These are phyloP conservation scores for Darevskia nairensis DNA, from an alignment of 2,797 vertebrate species.

Conservation along the genomic window DNA sequence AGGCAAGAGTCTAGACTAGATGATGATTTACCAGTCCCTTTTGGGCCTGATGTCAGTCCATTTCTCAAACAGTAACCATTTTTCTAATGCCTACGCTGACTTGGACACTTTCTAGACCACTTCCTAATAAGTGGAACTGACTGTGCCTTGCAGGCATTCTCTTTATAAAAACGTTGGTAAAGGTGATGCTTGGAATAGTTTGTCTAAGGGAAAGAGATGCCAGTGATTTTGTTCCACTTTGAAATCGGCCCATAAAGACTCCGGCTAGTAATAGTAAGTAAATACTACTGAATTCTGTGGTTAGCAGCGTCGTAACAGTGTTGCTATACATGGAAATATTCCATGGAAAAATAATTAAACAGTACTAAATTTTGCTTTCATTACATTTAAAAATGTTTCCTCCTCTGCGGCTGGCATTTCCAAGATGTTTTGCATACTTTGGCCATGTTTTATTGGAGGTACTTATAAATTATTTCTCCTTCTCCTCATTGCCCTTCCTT, in stretches of 20 bases:
- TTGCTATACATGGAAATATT: slow-evolving; percentile 73
- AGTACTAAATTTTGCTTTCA: slow-evolving; percentile 48
- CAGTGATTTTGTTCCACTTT: slow-evolving; percentile 31
- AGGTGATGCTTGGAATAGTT: slow-evolving; percentile 19
- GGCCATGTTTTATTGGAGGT: slow-evolving; percentile 54
- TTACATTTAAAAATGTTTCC: slow-evolving; percentile 52
- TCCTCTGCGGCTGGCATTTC: slow-evolving; percentile 57
- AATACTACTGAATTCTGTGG: slow-evolving; percentile 42
- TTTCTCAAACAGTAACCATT: slow-evolving; percentile 19
- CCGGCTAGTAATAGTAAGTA: slow-evolving; percentile 42
- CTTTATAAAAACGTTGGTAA: slow-evolving; percentile 17
- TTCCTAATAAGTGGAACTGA: slow-evolving; percentile 28
- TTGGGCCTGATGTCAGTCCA: slow-evolving; percentile 15
- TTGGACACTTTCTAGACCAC: slow-evolving; percentile 35
- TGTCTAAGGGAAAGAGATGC: background rate
- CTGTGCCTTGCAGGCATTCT: slow-evolving; percentile 7
- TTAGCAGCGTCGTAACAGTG: slow-evolving; percentile 44
- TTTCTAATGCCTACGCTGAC: slow-evolving; percentile 14
- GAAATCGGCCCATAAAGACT: slow-evolving; percentile 41
- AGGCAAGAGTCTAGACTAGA: slow-evolving; percentile 30
- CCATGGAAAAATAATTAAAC: slow-evolving; percentile 67
- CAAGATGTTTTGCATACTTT: slow-evolving; percentile 67
- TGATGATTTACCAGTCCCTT: slow-evolving; percentile 9
- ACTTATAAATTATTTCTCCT: slow-evolving; percentile 43
- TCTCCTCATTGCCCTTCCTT: background rate